Conservation (phyloP, 2,888 invertebrate genomes). For the Eristalis intricaria region DNA sequence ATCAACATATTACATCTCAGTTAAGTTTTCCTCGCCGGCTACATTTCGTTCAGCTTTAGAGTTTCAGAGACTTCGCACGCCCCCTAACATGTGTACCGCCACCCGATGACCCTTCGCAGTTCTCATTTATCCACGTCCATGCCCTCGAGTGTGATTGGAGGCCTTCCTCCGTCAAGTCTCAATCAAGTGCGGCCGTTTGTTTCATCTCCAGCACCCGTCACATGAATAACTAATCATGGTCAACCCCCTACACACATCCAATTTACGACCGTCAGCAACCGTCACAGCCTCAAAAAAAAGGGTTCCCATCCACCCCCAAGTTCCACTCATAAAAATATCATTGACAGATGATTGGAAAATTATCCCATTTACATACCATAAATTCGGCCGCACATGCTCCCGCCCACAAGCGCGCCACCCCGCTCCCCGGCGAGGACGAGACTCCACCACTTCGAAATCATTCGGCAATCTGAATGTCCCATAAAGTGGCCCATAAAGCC, state of each 20-base stretch:
- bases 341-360: slow-evolving; percentile 76
- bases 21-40: too few relatives aligned
- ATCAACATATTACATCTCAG: too few relatives aligned
- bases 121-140: not conserved
- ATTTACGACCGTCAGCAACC: not conserved
- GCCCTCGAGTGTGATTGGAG: not conserved
- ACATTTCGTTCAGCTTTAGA: too few relatives aligned
- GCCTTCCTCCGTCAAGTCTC: not conserved
- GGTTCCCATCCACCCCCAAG: slow-evolving; percentile 34
- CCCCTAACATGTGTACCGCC: too few relatives aligned
- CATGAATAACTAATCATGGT: slow-evolving; percentile 26
- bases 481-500: slow-evolving; percentile 70
- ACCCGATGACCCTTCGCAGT: too few relatives aligned
- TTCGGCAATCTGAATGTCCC: slow-evolving; percentile 71
- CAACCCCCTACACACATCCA: not conserved
- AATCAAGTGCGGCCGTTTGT: not conserved
- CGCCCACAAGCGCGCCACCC: slow-evolving; percentile 2
- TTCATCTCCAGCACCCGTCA: not conserved
- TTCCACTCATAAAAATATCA: slow-evolving; percentile 58
- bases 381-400: slow-evolving; percentile 65
- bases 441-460: slow-evolving; percentile 46
- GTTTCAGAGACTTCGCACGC: too few relatives aligned
- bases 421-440: not conserved
- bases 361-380: slow-evolving; percentile 77
- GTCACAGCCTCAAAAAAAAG: slow-evolving; percentile 17